Evolutionary conservation across 2,797 vertebrate genomes (phyloP).

Genomic region (Propithecus perrieri): DNA sequence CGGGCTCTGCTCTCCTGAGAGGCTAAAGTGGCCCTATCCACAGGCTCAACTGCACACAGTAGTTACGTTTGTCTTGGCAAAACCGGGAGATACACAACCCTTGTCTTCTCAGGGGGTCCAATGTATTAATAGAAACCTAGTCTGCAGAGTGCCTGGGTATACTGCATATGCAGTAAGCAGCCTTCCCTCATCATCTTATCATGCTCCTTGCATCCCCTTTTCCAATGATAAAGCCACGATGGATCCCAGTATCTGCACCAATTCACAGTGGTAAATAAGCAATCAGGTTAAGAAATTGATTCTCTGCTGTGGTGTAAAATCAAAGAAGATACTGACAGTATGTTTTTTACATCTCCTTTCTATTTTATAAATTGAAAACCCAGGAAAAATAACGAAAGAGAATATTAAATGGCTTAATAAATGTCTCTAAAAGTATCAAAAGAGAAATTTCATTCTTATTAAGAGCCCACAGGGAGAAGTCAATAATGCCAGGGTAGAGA

Average conservation of each 20-base stretch:
- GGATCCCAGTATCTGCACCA: not conserved
- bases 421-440: not conserved
- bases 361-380: constrained; percentile 34
- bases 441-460: not conserved
- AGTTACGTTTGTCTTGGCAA: not conserved
- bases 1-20: not conserved
- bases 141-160: not conserved
- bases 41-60: not conserved
- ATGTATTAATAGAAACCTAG: not conserved
- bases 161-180: not conserved
- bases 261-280: not conserved
- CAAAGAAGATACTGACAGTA: not conserved
- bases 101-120: not conserved
- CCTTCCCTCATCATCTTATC: not conserved
- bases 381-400: not conserved
- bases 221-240: not conserved
- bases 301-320: not conserved
- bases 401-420: not conserved
- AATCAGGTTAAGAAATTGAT: not conserved
- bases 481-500: not conserved
- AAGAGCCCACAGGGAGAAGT: not conserved
- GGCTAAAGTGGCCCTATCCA: not conserved
- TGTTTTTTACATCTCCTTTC: not conserved
- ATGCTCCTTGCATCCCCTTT: not conserved
- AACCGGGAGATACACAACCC: not conserved